Evolutionary conservation across 2,113 vertebrate species (phyloP).

Genomic region (Periophthalmus modestus): DNA sequence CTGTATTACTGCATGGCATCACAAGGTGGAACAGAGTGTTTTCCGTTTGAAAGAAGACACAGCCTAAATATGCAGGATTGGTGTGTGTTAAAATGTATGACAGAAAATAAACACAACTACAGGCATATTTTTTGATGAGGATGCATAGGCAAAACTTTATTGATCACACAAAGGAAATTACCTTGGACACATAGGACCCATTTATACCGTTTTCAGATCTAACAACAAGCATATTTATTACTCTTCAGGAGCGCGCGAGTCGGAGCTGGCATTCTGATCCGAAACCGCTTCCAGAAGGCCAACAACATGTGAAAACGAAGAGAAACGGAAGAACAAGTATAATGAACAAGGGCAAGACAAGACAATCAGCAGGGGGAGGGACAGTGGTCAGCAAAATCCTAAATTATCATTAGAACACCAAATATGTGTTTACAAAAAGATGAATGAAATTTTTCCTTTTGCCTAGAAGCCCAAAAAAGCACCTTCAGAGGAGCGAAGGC

Average conservation of each 20-base stretch:
- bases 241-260: conserved; percentile 86
- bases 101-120: too few species aligned
- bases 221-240: too few species aligned
- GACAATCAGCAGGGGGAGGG: conserved; percentile 58
- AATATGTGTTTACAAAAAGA: background rate
- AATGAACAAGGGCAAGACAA: conserved; percentile 54
- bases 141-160: too few species aligned
- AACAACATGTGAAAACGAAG: conserved; percentile 81
- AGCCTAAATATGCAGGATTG: too few species aligned
- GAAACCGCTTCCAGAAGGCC: conserved; percentile 85
- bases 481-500: conserved; percentile 33
- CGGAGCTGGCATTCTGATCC: conserved; percentile 88
- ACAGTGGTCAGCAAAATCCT: conserved; percentile 55
- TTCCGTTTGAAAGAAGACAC: too few species aligned
- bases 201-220: too few species aligned
- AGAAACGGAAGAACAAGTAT: conserved; percentile 78
- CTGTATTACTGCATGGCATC: too few species aligned
- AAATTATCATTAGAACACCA: background rate
- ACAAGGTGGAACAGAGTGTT: too few species aligned
- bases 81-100: too few species aligned
- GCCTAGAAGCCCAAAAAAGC: conserved; percentile 25
- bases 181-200: too few species aligned
- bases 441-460: background rate
- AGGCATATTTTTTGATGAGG: too few species aligned
- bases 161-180: too few species aligned